Evolutionary conservation across 2,113 vertebrate genomes (phyloP), one percentile per base, ranked within the genome.

Genomic region (Calidris pygmaea): DNA sequence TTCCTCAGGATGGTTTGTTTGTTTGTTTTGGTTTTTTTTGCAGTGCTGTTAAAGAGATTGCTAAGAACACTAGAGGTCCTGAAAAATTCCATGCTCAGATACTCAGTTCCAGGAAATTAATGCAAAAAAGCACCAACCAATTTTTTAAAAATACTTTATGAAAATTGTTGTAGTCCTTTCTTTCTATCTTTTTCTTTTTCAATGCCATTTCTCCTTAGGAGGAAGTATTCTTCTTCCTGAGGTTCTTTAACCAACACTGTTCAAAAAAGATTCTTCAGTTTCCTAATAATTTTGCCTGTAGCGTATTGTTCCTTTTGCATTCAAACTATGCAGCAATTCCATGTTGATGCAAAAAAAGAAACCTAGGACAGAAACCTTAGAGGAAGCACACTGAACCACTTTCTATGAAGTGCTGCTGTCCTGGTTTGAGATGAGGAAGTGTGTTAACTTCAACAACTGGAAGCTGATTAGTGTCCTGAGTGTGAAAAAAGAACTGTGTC

Each of bases 371-470:
- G 93, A 95, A 92, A 74, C 85, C 80, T 97, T 98, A 99, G 75
- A 99, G 98, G 97, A 99, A 99, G 98, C 99, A 99, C 50, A 99
- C 99, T 0, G 98, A 98, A 59, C 99, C 98, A 56, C 98, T 98
- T 98, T 99, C 99, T 91, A 99, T 48, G 90, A 98, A 98, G 84
- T 76, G 98, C 92, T 98, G 98, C 85, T 94, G 97, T 87, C 96
- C 97, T 29, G 95, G 94, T 95, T 97, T 97, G 79, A 97, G 97
- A 90, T 96, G 93, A 96, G 98, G 96, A 95, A 98, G 97, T 50
- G 97, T 97, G 41, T 98, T 97, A 52, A 99, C 92, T 96, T 99
- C 98, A 93, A 98, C 91, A 43, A 99, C 97, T 52, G 99, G 99
- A 92, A 99, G 98, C 95, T 99, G 99, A 95, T 97, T 96, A 41